Conservation (phyloP, 2,888 invertebrate species). For the Cistogaster globosa region DNA sequence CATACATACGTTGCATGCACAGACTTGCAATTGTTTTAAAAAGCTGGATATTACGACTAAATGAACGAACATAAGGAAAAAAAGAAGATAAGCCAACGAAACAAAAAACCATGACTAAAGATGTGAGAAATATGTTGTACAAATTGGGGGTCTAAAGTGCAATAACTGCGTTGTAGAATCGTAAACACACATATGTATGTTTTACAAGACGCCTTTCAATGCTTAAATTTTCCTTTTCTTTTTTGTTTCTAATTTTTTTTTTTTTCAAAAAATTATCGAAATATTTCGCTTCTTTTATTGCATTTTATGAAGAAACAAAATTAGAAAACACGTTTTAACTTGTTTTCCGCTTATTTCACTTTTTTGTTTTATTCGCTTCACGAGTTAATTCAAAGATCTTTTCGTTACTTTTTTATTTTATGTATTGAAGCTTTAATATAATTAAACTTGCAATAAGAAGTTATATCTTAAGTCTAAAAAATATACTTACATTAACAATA, state of each 20-base stretch:
- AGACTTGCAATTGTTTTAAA: constrained; percentile 30
- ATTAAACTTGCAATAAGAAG: too few relatives aligned
- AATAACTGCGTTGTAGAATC: constrained; percentile 50
- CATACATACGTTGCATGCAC: background rate
- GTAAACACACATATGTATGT: constrained; percentile 27
- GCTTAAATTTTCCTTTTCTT: constrained; percentile 25
- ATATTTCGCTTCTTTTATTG: constrained; percentile 24
- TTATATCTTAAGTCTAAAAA: too few relatives aligned
- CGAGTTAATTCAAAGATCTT: constrained; percentile 35
- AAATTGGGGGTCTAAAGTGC: constrained; percentile 59
- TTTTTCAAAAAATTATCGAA: constrained; percentile 38
- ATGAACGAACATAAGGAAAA: constrained; percentile 55
- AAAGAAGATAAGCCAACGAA: constrained; percentile 58
- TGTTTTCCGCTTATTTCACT: constrained; percentile 7
- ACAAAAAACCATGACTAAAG: constrained; percentile 11
- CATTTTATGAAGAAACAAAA: constrained; percentile 8
- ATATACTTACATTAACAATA: too few relatives aligned
- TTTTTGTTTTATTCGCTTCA: constrained; percentile 7
- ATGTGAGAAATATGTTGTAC: constrained; percentile 47
- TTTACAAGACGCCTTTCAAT: constrained; percentile 53
- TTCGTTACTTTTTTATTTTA: background rate
- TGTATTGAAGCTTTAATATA: too few relatives aligned
- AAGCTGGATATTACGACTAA: constrained; percentile 54
- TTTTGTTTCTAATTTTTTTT: background rate
- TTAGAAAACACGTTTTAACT: constrained; percentile 2